Percentiles rank a stretch among this genome's conserved stretches.
These are phyloP conservation scores for Pecten maximus DNA, from an alignment of 2,888 invertebrate species.

Conservation along the genomic window DNA sequence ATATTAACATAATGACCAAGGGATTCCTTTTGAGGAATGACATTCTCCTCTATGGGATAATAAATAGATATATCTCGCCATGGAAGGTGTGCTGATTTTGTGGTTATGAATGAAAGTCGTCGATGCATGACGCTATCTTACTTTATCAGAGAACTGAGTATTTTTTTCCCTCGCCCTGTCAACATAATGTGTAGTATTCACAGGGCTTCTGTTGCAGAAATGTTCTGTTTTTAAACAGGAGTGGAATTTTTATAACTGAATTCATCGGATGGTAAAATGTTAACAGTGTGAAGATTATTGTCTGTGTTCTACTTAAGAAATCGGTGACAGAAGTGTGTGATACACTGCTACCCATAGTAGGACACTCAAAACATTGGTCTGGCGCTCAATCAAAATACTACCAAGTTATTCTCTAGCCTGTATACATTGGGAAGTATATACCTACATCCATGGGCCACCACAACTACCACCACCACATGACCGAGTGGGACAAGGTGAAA, in stretches of 20 bases:
- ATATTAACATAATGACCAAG: slow-evolving; percentile 5
- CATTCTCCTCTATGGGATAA: neutral
- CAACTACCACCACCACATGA: no score
- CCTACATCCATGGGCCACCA: neutral
- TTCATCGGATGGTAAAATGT: neutral
- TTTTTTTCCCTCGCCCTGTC: neutral
- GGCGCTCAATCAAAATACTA: slow-evolving; percentile 5
- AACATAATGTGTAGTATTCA: neutral
- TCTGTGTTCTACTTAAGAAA: neutral
- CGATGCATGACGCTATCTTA: slow-evolving; percentile 15
- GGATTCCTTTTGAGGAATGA: neutral
- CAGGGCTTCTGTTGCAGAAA: slow-evolving; percentile 26
- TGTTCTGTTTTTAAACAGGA: slow-evolving; percentile 14
- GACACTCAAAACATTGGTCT: slow-evolving; percentile 5
- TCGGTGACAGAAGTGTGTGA: neutral
- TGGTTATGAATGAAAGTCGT: neutral
- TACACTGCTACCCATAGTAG: neutral
- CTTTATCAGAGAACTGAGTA: neutral
- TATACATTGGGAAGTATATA: neutral
- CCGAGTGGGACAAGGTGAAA: slow-evolving; percentile 17
- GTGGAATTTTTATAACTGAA: neutral
- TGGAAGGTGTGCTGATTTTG: slow-evolving; percentile 27
- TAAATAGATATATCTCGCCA: slow-evolving; percentile 27
- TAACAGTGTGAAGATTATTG: neutral
- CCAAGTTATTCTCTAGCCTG: neutral